Evolutionary conservation across 2,113 vertebrate genomes (phyloP).

Genomic region (Scomber colias): DNA sequence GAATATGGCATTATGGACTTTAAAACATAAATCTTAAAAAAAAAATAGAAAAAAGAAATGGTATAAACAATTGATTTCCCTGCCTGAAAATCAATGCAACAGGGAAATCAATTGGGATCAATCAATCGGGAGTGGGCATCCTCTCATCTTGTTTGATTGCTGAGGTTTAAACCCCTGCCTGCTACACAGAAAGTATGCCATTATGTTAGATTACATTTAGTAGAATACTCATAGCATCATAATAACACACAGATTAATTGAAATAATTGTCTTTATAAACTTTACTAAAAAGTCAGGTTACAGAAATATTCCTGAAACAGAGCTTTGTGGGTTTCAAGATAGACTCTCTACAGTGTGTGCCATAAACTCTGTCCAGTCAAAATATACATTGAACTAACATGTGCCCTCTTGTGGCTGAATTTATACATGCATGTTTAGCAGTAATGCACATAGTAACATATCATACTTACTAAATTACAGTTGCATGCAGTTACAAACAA

Average conservation of each 20-base stretch:
- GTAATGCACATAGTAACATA: neutral
- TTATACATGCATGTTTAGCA: neutral
- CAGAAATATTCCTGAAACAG: neutral
- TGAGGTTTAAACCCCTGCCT: neutral
- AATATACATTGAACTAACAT: neutral
- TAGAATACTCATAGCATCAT: too few species aligned
- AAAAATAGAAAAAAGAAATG: too few species aligned
- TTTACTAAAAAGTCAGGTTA: neutral
- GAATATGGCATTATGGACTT: neutral
- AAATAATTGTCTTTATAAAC: neutral
- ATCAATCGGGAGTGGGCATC: neutral
- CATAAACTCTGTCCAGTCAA: neutral
- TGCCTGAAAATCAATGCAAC: neutral
- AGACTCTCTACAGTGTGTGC: neutral
- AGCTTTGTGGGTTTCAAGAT: neutral
- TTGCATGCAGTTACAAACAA: conserved; percentile 8
- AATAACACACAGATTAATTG: too few species aligned
- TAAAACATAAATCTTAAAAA: too few species aligned
- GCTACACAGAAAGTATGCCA: neutral
- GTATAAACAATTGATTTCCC: too few species aligned
- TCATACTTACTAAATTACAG: conserved; percentile 12
- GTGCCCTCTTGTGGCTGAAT: conserved; percentile 68
- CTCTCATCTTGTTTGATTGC: neutral
- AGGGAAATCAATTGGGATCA: neutral
- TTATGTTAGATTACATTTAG: too few species aligned